Conservation (phyloP, 2,888 invertebrate species). For the Trachelus iudaicus region DNA sequence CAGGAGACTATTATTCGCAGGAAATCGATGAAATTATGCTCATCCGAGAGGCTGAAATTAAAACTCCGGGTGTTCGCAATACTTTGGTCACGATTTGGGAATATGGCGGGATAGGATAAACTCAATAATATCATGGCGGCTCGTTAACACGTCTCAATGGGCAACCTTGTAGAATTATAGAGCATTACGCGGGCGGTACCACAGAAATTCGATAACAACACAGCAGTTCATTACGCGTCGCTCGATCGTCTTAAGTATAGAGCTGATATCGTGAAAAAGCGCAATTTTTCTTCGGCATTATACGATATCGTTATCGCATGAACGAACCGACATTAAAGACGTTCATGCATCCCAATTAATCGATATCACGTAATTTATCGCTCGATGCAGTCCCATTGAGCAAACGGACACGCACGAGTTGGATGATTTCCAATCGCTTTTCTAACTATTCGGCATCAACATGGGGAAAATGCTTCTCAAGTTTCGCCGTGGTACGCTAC, state of each 20-base stretch:
- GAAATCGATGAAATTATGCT: not conserved
- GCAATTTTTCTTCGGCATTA: not conserved
- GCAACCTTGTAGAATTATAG: not conserved
- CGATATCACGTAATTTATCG: not conserved
- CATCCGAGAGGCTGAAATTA: not conserved
- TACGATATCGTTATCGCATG: not conserved
- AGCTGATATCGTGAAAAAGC: not conserved
- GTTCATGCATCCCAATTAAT: not conserved
- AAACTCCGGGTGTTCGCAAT: not conserved
- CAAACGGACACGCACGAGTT: not conserved
- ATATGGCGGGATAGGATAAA: not conserved
- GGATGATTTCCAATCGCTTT: not conserved
- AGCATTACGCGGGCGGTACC: not conserved
- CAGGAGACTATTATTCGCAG: not conserved
- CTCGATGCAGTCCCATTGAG: not conserved
- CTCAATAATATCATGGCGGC: not conserved
- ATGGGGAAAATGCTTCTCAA: not conserved
- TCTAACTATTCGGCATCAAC: not conserved
- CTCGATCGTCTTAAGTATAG: not conserved
- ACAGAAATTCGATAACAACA: not conserved
- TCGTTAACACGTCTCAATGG: not conserved
- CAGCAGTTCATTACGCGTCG: not conserved
- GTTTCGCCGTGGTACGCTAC: too few relatives aligned
- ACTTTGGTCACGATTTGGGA: not conserved
- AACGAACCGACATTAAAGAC: not conserved